Base-by-base conservation (phyloP, 2,797 vertebrate species). In the Podarcis siculus region DNA sequence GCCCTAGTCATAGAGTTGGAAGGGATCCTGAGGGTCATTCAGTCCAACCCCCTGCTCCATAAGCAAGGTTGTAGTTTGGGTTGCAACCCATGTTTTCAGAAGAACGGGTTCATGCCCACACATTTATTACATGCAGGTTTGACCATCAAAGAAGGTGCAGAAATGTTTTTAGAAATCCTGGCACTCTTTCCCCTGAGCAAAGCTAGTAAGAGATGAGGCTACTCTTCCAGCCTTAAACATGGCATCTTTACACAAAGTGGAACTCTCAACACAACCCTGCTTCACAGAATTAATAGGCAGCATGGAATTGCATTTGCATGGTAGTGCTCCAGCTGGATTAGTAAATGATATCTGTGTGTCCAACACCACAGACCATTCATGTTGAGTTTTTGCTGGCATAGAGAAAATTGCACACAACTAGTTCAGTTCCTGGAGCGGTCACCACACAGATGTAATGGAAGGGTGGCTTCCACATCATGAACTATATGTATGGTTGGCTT, bases 51-150 rank as follows among this genome's bases (percentile, higher is more conserved):
- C 49, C 49, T 15, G 35, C 17, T 66, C 27, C 19, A 1, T 81
- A 30, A 17, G 55, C 17, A 42, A n/a, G 13, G n/a, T 27, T 55
- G 55, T 73, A 45, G 58, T 32, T 13, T 80, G 37, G 25, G 27
- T 58, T 71, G 19, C 66, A 85, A 35, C 4, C 35, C 58, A 55
- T 76, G 71, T 64, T 39, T 80, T 75, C 35, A 86, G 45, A 85
- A 89, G 66, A 94, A 83, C 45, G 91, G 82, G 72, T 79, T 49
- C n/a, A 86, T 71, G 49, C 55, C 30, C 79, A 72, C 72, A 87
- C 67, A 4, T 81, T 30, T 79, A 75, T 86, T 84, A 87, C 90
- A 58, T 87, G 90, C 64, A 75, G 77, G 25, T 85, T 89, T 78
- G 42, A 58, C 83, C 39, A 49, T 55, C 78, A 80, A n/a, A 19